Conservation (phyloP, 2,888 invertebrate genomes). For the Polyommatus iphigenia region DNA sequence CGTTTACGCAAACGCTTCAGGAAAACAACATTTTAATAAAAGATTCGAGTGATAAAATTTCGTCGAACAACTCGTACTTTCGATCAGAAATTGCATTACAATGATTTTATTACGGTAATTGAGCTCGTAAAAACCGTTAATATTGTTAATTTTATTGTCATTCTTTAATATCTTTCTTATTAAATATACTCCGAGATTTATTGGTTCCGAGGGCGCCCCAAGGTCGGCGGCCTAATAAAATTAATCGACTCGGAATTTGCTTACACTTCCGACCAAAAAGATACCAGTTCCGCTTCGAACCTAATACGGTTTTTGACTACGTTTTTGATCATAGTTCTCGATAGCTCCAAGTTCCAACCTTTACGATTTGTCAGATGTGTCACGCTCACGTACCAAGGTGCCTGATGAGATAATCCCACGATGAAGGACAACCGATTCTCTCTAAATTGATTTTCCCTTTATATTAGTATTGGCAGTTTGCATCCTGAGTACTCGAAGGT, state of each 20-base stretch:
- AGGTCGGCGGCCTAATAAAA: conserved; percentile 31
- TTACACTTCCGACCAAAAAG: conserved; percentile 49
- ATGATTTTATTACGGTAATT: conserved; percentile 21
- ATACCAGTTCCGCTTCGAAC: conserved; percentile 54
- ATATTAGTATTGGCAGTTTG: conserved; percentile 13
- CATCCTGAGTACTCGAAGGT: background rate
- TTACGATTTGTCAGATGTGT: conserved; percentile 29
- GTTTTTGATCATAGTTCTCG: conserved; percentile 33
- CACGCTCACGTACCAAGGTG: conserved; percentile 32
- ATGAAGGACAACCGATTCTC: conserved; percentile 5
- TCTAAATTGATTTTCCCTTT: conserved; percentile 22
- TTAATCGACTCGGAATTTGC: conserved; percentile 43
- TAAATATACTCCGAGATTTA: background rate
- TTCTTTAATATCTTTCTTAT: conserved; percentile 27
- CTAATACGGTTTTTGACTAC: conserved; percentile 37
- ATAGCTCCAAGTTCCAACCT: background rate
- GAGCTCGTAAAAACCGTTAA: conserved; percentile 25
- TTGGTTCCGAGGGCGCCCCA: conserved; percentile 16
- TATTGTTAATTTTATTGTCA: conserved; percentile 29
- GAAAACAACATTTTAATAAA: conserved; percentile 13
- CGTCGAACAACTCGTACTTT: conserved; percentile 18
- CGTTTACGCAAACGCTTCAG: conserved; percentile 7
- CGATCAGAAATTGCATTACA: conserved; percentile 20
- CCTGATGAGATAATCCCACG: conserved; percentile 18
- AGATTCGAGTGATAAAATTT: background rate